Conservation (phyloP, 1,140 invertebrate genomes). For the Grapholita molesta region DNA sequence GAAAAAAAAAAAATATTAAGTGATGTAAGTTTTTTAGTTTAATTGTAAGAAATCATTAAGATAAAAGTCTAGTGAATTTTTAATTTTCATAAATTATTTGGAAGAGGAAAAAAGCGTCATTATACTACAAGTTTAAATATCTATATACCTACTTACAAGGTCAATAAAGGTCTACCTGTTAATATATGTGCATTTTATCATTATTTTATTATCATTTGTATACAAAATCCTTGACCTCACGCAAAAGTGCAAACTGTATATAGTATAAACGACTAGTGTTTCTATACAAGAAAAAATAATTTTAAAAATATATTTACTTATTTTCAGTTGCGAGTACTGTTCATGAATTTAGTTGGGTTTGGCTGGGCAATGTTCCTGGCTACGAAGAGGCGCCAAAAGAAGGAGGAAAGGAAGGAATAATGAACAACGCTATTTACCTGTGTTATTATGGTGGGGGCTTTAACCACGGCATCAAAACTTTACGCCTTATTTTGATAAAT, state of each 20-base stretch:
- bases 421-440: neutral
- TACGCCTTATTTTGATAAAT: neutral
- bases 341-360: constrained; percentile 83
- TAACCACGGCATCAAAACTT: neutral
- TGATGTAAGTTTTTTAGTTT: too few relatives aligned
- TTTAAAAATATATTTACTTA: constrained; percentile 9
- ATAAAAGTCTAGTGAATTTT: too few relatives aligned
- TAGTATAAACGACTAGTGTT: too few relatives aligned
- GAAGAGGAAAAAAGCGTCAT: too few relatives aligned
- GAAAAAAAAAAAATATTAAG: too few relatives aligned
- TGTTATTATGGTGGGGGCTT: constrained; percentile 4
- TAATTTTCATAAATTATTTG: too few relatives aligned
- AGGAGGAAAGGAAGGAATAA: constrained; percentile 22
- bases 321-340: constrained; percentile 83
- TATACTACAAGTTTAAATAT: too few relatives aligned
- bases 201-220: neutral
- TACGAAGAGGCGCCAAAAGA: constrained; percentile 61
- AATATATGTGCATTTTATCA: neutral
- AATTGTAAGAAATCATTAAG: too few relatives aligned
- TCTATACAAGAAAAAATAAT: too few relatives aligned
- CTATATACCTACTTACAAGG: too few relatives aligned
- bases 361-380: constrained; percentile 85
- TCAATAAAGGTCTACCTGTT: neutral
- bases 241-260: too few relatives aligned
- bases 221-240: neutral